Percentiles rank a stretch among this genome's conserved stretches.
Conservation (phyloP, 2,113 vertebrate genomes). For the Ranitomeya variabilis region DNA sequence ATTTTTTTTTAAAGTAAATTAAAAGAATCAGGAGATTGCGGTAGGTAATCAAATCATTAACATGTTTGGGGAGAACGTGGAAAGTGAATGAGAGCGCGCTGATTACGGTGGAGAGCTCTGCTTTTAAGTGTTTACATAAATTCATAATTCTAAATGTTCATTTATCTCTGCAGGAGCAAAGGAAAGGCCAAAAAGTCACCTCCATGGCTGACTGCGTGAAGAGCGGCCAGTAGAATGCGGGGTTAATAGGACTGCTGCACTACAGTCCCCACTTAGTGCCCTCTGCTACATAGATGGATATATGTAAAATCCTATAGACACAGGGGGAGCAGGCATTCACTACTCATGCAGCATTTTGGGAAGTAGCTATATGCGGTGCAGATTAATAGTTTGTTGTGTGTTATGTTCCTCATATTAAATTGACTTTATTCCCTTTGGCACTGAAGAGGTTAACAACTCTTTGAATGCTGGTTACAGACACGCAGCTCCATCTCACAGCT, state of each 20-base stretch:
- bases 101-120: conserved; percentile 40
- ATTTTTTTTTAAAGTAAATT: conserved; percentile 24
- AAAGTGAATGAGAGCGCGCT: conserved; percentile 9
- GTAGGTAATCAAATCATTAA: conserved; percentile 52
- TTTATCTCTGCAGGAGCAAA: conserved; percentile 6
- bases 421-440: too few species aligned
- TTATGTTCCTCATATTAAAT: too few species aligned
- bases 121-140: conserved; percentile 49
- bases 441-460: too few species aligned
- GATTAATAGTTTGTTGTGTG: too few species aligned
- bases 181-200: background rate
- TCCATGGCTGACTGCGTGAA: background rate
- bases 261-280: background rate
- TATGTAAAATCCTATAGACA: too few species aligned
- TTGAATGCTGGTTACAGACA: too few species aligned
- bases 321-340: too few species aligned
- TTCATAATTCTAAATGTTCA: conserved; percentile 5
- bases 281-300: too few species aligned
- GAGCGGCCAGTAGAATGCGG: background rate
- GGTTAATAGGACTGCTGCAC: background rate
- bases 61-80: conserved; percentile 44
- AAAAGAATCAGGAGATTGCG: conserved; percentile 45
- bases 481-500: too few species aligned
- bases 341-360: too few species aligned
- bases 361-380: too few species aligned